A percentile compares a stretch with the other conserved stretches of the same genome.
phyloP scores from a whole-genome alignment of 1,140 invertebrate species.

The Solenopsis invicta region DNA sequence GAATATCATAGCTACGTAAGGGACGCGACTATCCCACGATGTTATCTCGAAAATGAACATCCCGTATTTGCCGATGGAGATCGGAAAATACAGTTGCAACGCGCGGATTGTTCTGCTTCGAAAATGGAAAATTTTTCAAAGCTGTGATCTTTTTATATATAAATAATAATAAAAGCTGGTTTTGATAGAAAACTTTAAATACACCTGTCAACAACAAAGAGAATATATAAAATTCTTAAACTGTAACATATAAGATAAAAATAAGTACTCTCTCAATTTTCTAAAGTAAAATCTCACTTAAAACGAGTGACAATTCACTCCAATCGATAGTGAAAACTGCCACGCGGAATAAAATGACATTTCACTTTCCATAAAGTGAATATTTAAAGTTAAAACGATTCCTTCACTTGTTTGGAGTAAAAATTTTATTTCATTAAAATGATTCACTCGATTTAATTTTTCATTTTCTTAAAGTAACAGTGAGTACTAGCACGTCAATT shows the following conservation, averaged over 20 bases:
- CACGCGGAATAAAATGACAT: too few relatives aligned
- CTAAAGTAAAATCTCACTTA: too few relatives aligned
- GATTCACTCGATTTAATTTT: too few relatives aligned
- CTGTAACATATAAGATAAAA: not conserved
- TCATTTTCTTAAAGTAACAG: too few relatives aligned
- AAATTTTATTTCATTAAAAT: too few relatives aligned
- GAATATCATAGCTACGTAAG: slow-evolving; percentile 70
- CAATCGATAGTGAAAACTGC: too few relatives aligned
- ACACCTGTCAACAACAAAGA: not conserved
- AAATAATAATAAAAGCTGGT: not conserved
- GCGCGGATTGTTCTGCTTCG: slow-evolving; percentile 9
- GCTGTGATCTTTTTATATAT: not conserved
- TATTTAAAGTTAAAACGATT: too few relatives aligned
- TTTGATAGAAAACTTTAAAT: not conserved
- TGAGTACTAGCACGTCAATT: too few relatives aligned
- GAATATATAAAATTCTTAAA: not conserved
- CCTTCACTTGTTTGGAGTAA: too few relatives aligned
- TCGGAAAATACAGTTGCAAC: slow-evolving; percentile 7
- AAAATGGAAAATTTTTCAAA: not conserved
- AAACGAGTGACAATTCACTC: too few relatives aligned
- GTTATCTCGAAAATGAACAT: slow-evolving; percentile 29
- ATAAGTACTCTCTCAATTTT: not conserved
- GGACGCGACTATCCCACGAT: slow-evolving; percentile 25
- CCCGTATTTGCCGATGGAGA: not conserved
- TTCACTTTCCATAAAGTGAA: too few relatives aligned